Conservation (phyloP, 2,797 vertebrate genomes). For the Carcharodon carcharias region DNA sequence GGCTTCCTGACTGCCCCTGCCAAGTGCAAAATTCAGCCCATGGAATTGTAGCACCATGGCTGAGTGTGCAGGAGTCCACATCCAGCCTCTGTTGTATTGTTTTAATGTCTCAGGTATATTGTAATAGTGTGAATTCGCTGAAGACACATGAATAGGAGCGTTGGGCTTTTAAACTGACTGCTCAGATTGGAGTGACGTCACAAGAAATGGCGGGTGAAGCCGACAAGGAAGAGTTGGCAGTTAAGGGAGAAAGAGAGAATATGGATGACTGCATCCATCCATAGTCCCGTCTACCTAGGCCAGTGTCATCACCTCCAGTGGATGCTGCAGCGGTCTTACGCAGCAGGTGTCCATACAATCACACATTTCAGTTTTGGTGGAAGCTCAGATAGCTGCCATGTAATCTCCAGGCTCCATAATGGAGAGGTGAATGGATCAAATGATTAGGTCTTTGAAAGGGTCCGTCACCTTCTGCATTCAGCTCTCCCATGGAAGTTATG, state of each 20-base stretch:
- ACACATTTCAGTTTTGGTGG: neutral
- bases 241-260: neutral
- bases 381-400: neutral
- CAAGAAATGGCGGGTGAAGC: neutral
- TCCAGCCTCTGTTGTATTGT: neutral
- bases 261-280: neutral
- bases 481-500: neutral
- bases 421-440: neutral
- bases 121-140: neutral
- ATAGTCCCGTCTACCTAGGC: neutral
- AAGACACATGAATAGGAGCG: neutral
- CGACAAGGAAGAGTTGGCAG: neutral
- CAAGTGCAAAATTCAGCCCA: too few species aligned
- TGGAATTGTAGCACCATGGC: neutral
- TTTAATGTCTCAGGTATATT: neutral
- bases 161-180: neutral
- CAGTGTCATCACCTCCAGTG: neutral
- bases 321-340: neutral
- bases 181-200: neutral
- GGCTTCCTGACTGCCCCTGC: too few species aligned
- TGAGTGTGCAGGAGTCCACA: neutral
- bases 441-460: neutral
- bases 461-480: neutral
- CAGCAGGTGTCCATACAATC: neutral
- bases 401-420: neutral